These are phyloP conservation scores for Centrocercus urophasianus DNA, from an alignment of 2,113 vertebrate genomes.

Conservation along the genomic window DNA sequence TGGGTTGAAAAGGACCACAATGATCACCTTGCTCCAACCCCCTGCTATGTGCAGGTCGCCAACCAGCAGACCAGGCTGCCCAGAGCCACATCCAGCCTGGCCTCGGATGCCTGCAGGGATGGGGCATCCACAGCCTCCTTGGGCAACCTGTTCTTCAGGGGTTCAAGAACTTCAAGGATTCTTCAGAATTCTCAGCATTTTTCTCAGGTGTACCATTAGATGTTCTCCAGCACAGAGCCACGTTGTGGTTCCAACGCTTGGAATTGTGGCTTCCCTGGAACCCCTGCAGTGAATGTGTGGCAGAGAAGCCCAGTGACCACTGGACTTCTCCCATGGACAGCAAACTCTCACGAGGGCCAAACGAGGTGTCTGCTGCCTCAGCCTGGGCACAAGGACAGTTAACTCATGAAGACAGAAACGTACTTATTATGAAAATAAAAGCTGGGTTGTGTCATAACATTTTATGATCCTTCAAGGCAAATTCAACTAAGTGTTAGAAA, in stretches of 20 bases:
- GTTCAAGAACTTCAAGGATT: background rate
- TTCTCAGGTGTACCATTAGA: background rate
- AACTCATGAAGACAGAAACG: background rate
- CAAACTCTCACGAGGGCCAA: background rate
- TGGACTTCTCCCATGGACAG: background rate
- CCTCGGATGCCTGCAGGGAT: no score
- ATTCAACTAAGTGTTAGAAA: background rate
- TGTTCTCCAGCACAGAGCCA: background rate
- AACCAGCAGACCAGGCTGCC: no score
- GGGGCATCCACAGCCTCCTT: no score
- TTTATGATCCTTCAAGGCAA: background rate
- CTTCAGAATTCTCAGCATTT: background rate
- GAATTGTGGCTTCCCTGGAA: background rate
- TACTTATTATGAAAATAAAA: background rate
- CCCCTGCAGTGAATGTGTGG: background rate
- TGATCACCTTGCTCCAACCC: no score
- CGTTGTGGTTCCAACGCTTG: fast-evolving
- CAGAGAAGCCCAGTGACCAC: background rate
- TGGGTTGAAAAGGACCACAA: no score
- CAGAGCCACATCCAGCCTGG: no score
- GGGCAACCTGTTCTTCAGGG: no score
- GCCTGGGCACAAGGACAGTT: background rate
- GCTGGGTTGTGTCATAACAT: fast-evolving
- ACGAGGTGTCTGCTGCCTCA: background rate
- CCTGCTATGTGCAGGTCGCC: no score